phyloP scores from a whole-genome alignment of 2,797 vertebrate species.

The Periophthalmus magnuspinnatus region DNA sequence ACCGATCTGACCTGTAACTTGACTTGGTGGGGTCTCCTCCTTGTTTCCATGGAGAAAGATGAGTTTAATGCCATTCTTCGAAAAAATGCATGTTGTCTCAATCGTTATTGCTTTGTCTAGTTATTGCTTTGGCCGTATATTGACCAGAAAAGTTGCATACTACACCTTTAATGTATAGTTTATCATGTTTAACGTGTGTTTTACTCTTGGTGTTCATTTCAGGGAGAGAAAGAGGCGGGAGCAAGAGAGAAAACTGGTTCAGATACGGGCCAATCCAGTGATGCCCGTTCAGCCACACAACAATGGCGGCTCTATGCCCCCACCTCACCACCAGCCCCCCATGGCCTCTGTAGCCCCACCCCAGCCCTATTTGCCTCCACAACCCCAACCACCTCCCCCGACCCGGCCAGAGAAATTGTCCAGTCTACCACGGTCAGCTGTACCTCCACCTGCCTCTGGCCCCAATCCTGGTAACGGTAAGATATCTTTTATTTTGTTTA shows the following conservation, averaged over 20 bases:
- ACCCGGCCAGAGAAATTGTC: slow-evolving; percentile 86
- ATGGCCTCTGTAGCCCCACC: slow-evolving; percentile 54
- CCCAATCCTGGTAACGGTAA: slow-evolving; percentile 58
- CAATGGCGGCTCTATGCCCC: slow-evolving; percentile 71
- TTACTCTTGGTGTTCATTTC: slow-evolving; percentile 1
- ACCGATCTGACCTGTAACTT: too few relatives aligned
- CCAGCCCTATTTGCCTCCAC: slow-evolving; percentile 66
- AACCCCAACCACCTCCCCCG: slow-evolving; percentile 63
- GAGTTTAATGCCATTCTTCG: too few relatives aligned
- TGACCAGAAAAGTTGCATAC: background rate
- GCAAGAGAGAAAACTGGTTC: slow-evolving; percentile 93
- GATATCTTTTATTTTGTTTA: background rate
- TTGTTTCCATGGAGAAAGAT: too few relatives aligned
- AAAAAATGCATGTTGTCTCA: too few relatives aligned
- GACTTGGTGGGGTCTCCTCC: too few relatives aligned
- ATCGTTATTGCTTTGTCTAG: background rate
- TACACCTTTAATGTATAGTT: background rate
- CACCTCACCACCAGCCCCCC: slow-evolving; percentile 67
- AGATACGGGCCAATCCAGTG: slow-evolving; percentile 85
- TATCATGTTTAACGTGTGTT: background rate
- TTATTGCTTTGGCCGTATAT: too few relatives aligned
- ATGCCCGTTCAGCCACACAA: slow-evolving; percentile 79
- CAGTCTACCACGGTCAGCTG: slow-evolving; percentile 78
- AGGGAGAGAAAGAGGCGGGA: slow-evolving; percentile 92
- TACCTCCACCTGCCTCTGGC: slow-evolving; percentile 63